Percentiles rank a stretch among this genome's conserved stretches.
phyloP scores from a whole-genome alignment of 2,797 vertebrate genomes.

The Pelodytes ibericus region DNA sequence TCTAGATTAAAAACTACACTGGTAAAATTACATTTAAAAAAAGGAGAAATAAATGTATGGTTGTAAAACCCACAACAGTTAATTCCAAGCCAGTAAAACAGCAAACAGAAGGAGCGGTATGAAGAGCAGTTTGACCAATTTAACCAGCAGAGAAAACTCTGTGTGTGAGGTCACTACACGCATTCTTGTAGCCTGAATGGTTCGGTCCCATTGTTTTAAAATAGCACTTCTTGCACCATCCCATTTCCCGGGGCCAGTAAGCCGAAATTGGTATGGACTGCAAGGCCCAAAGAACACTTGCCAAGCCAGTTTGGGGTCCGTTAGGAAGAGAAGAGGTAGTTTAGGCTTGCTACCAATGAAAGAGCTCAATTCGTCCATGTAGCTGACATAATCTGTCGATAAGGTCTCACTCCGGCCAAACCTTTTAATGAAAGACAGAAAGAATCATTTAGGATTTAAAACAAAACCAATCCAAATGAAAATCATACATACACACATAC shows the following conservation, averaged over 20 bases:
- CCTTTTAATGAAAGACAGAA: constrained; percentile 60
- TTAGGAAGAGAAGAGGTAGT: constrained; percentile 71
- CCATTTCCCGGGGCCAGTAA: constrained; percentile 81
- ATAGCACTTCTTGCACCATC: constrained; percentile 79
- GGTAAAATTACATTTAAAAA: no score
- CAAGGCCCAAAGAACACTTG: constrained; percentile 75
- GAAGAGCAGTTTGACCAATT: constrained; percentile 54
- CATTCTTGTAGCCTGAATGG: constrained; percentile 69
- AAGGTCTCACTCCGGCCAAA: constrained; percentile 72
- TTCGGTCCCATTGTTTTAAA: constrained; percentile 80
- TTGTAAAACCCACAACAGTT: no score
- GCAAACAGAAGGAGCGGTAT: constrained; percentile 22
- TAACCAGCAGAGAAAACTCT: constrained; percentile 44
- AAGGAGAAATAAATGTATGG: no score
- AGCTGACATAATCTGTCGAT: constrained; percentile 74
- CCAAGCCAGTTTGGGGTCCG: constrained; percentile 74
- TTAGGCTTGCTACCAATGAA: constrained; percentile 72
- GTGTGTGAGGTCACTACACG: constrained; percentile 53
- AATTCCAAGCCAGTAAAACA: constrained; percentile 21
- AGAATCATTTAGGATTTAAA: no score
- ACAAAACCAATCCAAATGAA: no score
- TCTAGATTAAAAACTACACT: no score
- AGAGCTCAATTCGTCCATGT: constrained; percentile 81
- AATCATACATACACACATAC: no score
- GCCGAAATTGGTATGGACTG: constrained; percentile 81